Base-by-base conservation (phyloP, 2,113 vertebrate genomes). In the Trinectes maculatus region DNA sequence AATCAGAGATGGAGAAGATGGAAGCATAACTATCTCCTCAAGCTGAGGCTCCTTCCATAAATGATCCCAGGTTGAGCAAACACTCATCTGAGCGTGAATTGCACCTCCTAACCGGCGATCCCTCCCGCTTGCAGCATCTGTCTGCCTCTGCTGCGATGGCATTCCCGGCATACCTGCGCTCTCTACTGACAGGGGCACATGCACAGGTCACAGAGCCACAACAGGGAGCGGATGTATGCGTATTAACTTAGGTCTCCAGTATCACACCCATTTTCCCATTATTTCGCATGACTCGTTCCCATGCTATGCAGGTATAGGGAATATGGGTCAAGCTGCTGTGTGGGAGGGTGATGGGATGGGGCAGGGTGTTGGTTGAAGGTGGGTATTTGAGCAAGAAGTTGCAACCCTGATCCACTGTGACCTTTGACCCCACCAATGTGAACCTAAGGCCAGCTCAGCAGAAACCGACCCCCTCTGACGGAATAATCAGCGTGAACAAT, bases 401-500 rank as follows among this genome's bases (percentile, higher is more conserved):
- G 72, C 48, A 71, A 63, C 22, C 59, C 48, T 51, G 7, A 18
- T 64, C 6, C 15, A 40, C 49, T 68, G 4, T 62, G 79, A 82
- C 54, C 71, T 85, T 48, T 74, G 57, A 69, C 69, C 54, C 61
- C 63, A n/a, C 67, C 42, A 53, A 73, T 58, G 59, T 63, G 69
- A 75, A 75, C 44, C 69, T 59, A 42, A 56, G 71, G 58, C 28
- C 42, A 58, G 68, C 83, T 33, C 75, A 75, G 79, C 26, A 10
- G 63, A 56, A 36, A 16, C 36, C 18, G 28, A 48, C 58, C 66
- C 83, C 73, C 63, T 81, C 49, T 55, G 58, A 77, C 37, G 39
- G 78, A 28, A 47, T 89, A 83, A 92, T 90, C 87, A 88, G 63
- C 61, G 47, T 83, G 72, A 87, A 88, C 70, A 85, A 74, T 82